Base-by-base conservation (phyloP, 1,140 invertebrate species). In the Drosophila willistoni region DNA sequence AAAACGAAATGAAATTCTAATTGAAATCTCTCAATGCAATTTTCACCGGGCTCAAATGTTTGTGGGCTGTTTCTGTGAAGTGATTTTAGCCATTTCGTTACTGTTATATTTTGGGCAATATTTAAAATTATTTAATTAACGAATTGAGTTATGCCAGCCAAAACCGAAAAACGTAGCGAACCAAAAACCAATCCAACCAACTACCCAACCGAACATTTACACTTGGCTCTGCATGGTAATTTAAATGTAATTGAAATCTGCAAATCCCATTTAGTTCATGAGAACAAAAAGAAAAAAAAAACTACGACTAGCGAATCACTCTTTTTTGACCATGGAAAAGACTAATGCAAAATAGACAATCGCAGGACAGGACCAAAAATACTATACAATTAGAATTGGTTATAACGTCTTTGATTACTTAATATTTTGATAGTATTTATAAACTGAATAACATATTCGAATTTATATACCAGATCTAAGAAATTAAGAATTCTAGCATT, bases 61-160 rank as follows among this genome's bases (percentile, higher is more conserved):
- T 57, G 63, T 57, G n/a, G 29, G 39, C 59, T 74, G 42, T 36
- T 51, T 5, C 34, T 42, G 25, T 64, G 64, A 47, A 51, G 44
- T 68, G 47, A 62, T 54, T 44, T 29, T 59, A 51, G 68, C 68
- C 36, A 54, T 55, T 70, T 82, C 12, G 47, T 51, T 51, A 36
- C 64, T 83, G 79, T 79, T 87, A 76, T 83, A 73, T 81, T 71
- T 74, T 39, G 7, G 76, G 76, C 84, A 89, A 89, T 87, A 89
- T 87, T 89, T 84, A 84, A 87, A 84, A 87, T 89, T 89, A 89
- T 87, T 87, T 87, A 87, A 89, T 87, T 80, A 87, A 87, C 80
- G 80, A 89, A 89, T 89, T 84, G 84, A 83, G 77, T 89, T 87
- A 87, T 89, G 80, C 71, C 68, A 60, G 59, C 63, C 68, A 41